Evolutionary conservation across 2,888 invertebrate genomes (phyloP), one percentile per base, ranked within the genome.

Genomic region (Spialia ferax): DNA sequence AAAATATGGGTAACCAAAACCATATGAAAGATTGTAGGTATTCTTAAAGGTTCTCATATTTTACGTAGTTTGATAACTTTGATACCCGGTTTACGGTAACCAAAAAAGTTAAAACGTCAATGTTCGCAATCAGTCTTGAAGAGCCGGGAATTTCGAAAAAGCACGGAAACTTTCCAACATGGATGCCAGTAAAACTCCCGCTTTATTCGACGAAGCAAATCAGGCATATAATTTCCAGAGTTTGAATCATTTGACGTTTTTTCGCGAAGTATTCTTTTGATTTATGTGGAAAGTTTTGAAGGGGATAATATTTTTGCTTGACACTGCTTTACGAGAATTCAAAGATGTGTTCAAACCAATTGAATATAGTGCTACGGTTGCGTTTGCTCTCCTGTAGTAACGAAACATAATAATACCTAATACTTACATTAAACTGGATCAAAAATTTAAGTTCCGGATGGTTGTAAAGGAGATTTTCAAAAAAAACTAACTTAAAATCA

Each of bases 231-330:
- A 57, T 57, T 56, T 32, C n/a, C 32, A 6, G 35, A 65, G 35
- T 59, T 48, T 26, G 64, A 50, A 57, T 65, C 62, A 22, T 56
- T 63, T 29, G 32, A 23, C 64, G 32, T 23, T 35, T 57, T 50
- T 45, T 29, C 13, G 32, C 6, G 22, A 64, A 64, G 42, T 23
- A 50, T 56, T 63, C n/a, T 20, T 48, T 62, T 63, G 63, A 63
- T 63, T 63, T 63, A 54, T 54, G 15, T 26, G 0, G 35, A 38
- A 54, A 63, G 52, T 62, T 62, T 29, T 10, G 23, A 50, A 38
- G 42, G 13, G 15, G 26, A 63, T 35, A 63, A 35, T 23, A 35
- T 50, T 52, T 50, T 20, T 50, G 13, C 13, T 11, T 61, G 26
- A 26, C 32, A 2, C 20, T 29, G 5, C 23, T 23, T 3, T n/a